Conservation (phyloP, 2,888 invertebrate genomes). For the Apodemia duryi region DNA sequence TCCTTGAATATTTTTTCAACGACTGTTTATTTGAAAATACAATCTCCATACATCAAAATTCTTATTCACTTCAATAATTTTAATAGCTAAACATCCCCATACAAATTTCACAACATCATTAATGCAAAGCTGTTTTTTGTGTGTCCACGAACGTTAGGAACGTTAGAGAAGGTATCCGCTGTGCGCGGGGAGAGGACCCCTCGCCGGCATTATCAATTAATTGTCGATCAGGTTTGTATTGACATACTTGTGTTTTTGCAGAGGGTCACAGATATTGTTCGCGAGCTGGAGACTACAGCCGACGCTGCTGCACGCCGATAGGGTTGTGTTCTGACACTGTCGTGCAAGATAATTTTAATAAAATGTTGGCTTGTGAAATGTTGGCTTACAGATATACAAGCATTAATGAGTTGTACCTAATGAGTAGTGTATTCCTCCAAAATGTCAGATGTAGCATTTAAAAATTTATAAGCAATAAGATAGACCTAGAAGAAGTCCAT, state of each 20-base stretch:
- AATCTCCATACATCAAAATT: no score
- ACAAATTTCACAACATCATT: background rate
- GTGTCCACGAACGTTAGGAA: constrained; percentile 33
- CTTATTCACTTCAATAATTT: background rate
- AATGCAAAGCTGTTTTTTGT: background rate
- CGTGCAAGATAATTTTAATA: background rate
- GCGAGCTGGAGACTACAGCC: constrained; percentile 13
- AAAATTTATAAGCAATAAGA: no score
- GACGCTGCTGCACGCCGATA: background rate
- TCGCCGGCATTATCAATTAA: constrained; percentile 42
- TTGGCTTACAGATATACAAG: no score
- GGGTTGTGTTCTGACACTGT: background rate
- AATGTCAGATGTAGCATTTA: no score
- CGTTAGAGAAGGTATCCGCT: constrained; percentile 38
- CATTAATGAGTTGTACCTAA: no score
- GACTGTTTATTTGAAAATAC: no score
- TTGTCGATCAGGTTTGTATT: constrained; percentile 43
- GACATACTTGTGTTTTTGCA: constrained; percentile 15
- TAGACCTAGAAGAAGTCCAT: no score
- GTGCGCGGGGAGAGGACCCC: constrained; percentile 34
- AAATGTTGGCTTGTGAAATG: no score
- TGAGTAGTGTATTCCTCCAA: no score
- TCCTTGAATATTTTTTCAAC: no score
- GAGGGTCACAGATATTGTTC: constrained; percentile 1
- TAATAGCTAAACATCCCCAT: background rate